Evolutionary conservation across 1,140 invertebrate species (phyloP), one percentile per base, ranked within the genome.

Genomic region (Lepidurus apus): DNA sequence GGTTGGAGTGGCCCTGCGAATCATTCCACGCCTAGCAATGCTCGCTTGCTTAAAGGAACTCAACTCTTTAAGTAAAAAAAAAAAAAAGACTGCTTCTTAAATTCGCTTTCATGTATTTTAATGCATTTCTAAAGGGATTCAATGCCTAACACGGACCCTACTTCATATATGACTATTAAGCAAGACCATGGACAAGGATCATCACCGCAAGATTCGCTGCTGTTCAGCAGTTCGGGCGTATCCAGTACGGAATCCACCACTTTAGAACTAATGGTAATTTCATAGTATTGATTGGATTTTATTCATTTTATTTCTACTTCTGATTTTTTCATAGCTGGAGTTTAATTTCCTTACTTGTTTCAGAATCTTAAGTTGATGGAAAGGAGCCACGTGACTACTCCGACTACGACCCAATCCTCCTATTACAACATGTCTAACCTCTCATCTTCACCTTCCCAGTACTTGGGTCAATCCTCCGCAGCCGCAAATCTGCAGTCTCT

Each of bases 401-500:
- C 53, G 53, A 3, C 13, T 34, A 34, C 34, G 2, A 34, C 34
- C 3, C 34, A 34, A 34, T 34, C 34, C 9, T 65, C 53, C 13
- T 65, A n/a, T 13, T 65, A 13, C 53, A 13, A 65, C 8, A 7
- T 21, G 53, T 17, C 53, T 17, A 65, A 65, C 53, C 17, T 21
- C 53, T 9, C 13, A n/a, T 9, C 53, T 7, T 65, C 53, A 3
- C 13, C 53, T 17, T 65, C 53, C 8, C 53, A 65, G 53, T 65
- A 21, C 53, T 65, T 65, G 53, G 13, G 17, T 7, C 53, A 65
- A 7, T 21, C 53, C 21, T 17, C 53, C 53, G 2, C 53, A 13
- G 73, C 65, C 7, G 73, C 65, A 73, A 79, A 75, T 17, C 43
- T 79, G 74, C 78, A 79, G 43, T 34, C 78, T 10, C 73, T 74